Base-by-base conservation (phyloP, 2,797 vertebrate species). In the Margarornis squamiger region DNA sequence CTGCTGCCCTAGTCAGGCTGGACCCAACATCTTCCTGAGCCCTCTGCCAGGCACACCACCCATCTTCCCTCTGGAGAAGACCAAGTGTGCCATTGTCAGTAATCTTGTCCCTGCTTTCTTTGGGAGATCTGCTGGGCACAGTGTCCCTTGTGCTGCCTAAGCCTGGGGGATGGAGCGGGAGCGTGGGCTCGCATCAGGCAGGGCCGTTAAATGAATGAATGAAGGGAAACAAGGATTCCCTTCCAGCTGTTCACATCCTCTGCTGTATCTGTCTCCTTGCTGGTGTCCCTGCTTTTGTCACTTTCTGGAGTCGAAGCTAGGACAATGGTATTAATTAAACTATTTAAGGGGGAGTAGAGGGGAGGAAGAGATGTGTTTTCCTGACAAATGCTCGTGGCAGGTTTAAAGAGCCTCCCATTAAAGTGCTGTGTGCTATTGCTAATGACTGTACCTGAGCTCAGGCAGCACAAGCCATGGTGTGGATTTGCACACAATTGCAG, bases 121-220 rank as follows among this genome's bases (percentile, higher is more conserved):
- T 38, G 29, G 24, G 48, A 43, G 10, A 27, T 32, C 21, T 65
- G 2, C 57, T 43, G 48, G 45, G 38, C 16, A n/a, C 24, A 2
- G 1, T 9, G 7, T 30, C 39, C 30, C 43, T 43, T 22, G 39
- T 20, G 14, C 16, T 63, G 52, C 29, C 54, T 18, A 19, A 68
- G 20, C 36, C 36, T 58, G 30, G 41, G 19, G 32, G 3, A 24
- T 9, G 61, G 49, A 26, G 45, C 0, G 0, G 26, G 49, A 75
- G 3, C 6, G 0, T 9, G 27, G 36, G 36, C 26, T 51, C 3
- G 1, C 22, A 4, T 19, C 3, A 0, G 5, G 5, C n/a, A 68
- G 59, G 34, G 24, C 13, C 20, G 6, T 26, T 30, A 26, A 58
- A 76, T 13, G 36, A 57, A 21, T 17, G n/a, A 57, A 21, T 15